These are phyloP conservation scores for Xiphophorus hellerii DNA, from an alignment of 2,113 vertebrate species.

Conservation along the genomic window DNA sequence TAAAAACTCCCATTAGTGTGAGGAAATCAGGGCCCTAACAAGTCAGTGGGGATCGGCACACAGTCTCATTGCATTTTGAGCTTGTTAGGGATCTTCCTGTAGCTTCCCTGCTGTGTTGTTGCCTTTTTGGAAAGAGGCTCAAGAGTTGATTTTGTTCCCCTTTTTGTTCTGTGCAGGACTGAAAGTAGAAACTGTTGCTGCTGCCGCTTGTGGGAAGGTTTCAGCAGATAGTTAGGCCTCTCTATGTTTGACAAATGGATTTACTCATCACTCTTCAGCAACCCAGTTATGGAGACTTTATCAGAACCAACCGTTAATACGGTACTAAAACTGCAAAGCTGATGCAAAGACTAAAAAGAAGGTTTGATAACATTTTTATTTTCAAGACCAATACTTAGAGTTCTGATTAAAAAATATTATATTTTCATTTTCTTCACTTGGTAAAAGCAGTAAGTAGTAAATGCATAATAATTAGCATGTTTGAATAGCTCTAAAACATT, in stretches of 20 bases:
- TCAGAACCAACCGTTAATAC: neutral
- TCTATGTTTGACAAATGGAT: neutral
- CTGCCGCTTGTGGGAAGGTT: neutral
- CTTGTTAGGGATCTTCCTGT: slow-evolving; percentile 73
- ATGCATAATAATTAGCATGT: no score
- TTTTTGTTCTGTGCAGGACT: slow-evolving; percentile 36
- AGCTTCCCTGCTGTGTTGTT: slow-evolving; percentile 71
- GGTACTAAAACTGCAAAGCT: no score
- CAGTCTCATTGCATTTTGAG: slow-evolving; percentile 74
- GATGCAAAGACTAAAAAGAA: neutral
- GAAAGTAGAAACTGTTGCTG: slow-evolving; percentile 3
- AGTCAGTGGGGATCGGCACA: slow-evolving; percentile 73
- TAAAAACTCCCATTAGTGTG: slow-evolving; percentile 77
- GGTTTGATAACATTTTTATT: neutral
- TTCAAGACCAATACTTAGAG: no score
- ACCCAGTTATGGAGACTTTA: neutral
- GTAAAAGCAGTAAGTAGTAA: no score
- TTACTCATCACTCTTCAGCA: neutral
- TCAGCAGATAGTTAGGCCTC: neutral
- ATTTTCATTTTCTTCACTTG: no score
- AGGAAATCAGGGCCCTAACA: slow-evolving; percentile 76
- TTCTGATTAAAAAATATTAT: no score
- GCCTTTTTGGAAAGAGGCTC: slow-evolving; percentile 59
- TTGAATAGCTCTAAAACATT: no score
- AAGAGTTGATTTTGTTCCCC: slow-evolving; percentile 34